These are phyloP conservation scores for Odontamblyopus lacepedii DNA, from an alignment of 2,797 vertebrate species.

Conservation along the genomic window DNA sequence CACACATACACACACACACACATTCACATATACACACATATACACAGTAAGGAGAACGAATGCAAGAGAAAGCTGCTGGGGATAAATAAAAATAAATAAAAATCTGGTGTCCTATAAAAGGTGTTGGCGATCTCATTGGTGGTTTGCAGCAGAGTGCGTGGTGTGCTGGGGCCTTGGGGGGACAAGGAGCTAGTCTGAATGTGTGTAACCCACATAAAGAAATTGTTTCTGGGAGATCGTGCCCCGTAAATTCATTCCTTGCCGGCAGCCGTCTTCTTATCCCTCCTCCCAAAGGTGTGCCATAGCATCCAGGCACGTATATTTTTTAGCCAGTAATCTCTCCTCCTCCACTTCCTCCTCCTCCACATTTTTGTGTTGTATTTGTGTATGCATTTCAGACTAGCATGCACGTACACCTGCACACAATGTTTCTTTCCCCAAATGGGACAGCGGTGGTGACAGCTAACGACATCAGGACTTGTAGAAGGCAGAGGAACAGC, in stretches of 20 bases:
- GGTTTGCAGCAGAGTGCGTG: slow-evolving; percentile 58
- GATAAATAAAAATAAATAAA: slow-evolving; percentile 69
- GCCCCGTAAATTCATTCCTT: slow-evolving; percentile 69
- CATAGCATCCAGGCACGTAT: slow-evolving; percentile 66
- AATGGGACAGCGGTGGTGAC: slow-evolving; percentile 58
- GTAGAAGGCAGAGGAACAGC: slow-evolving; percentile 33
- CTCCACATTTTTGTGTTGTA: slow-evolving; percentile 16
- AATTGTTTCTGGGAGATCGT: slow-evolving; percentile 73
- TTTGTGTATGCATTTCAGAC: slow-evolving; percentile 15
- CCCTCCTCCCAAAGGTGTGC: slow-evolving; percentile 68
- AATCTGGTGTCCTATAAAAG: slow-evolving; percentile 68
- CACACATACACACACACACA: slow-evolving; percentile 1
- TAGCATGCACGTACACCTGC: slow-evolving; percentile 9
- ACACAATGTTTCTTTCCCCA: slow-evolving; percentile 19
- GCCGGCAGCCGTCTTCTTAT: slow-evolving; percentile 64
- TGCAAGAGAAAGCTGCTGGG: slow-evolving; percentile 28
- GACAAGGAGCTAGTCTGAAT: slow-evolving; percentile 65
- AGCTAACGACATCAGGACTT: slow-evolving; percentile 48
- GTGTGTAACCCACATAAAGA: slow-evolving; percentile 75
- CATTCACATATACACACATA: not conserved
- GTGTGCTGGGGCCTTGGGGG: slow-evolving; percentile 52
- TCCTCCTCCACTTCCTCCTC: not conserved
- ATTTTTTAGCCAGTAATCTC: slow-evolving; percentile 49
- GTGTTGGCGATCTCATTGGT: slow-evolving; percentile 67
- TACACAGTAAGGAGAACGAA: not conserved